phyloP scores from a whole-genome alignment of 2,797 vertebrate species.

The Morus bassanus region DNA sequence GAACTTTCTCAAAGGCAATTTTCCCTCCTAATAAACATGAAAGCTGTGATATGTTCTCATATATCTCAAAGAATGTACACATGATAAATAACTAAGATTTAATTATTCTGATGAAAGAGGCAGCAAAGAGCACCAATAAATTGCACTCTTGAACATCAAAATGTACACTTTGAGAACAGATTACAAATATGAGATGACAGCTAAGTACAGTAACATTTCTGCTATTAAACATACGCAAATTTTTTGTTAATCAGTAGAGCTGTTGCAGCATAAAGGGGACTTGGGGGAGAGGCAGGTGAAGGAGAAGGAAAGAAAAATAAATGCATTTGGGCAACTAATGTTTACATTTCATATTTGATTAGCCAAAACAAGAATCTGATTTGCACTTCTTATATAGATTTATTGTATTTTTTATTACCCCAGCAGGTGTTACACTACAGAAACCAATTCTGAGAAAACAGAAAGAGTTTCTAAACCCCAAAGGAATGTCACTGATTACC shows the following conservation, averaged over 20 bases:
- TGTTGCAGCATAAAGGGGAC: not conserved
- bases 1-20: not conserved
- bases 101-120: not conserved
- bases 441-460: slow-evolving; percentile 56
- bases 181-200: not conserved
- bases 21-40: not conserved
- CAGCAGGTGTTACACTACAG: slow-evolving; percentile 72
- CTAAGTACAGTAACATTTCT: not conserved
- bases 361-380: not conserved
- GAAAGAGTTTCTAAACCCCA: slow-evolving; percentile 60
- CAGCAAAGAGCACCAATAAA: not conserved
- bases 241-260: not conserved
- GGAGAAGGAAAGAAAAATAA: not conserved
- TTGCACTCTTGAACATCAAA: not conserved
- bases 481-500: slow-evolving; percentile 65
- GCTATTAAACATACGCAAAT: not conserved
- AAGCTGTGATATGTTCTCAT: not conserved
- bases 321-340: not conserved
- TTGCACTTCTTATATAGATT: slow-evolving; percentile 9
- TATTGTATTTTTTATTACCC: slow-evolving; percentile 75
- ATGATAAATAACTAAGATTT: not conserved
- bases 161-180: not conserved
- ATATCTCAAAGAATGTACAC: not conserved
- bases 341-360: not conserved
- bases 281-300: not conserved